phyloP scores from a whole-genome alignment of 2,113 vertebrate species.

The Montifringilla adamsi region DNA sequence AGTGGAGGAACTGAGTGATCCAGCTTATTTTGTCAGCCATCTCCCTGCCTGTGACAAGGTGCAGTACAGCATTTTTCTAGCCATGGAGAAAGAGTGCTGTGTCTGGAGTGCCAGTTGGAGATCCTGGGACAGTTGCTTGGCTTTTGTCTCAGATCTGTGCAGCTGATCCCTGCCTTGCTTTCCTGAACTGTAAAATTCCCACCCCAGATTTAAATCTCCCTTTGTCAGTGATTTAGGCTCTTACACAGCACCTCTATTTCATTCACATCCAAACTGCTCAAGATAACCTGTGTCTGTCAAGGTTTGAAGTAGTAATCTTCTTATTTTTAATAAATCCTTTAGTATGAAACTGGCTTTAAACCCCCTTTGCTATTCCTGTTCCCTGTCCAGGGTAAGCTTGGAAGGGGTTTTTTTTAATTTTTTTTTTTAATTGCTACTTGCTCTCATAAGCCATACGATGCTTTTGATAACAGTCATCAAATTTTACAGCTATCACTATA shows the following conservation, averaged over 20 bases:
- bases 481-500: slow-evolving; percentile 57
- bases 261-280: background rate
- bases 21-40: background rate
- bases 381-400: background rate
- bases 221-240: background rate
- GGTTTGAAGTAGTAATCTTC: background rate
- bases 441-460: slow-evolving; percentile 33
- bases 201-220: background rate
- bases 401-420: background rate
- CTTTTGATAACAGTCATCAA: slow-evolving; percentile 60
- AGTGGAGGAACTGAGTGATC: background rate
- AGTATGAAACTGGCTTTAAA: background rate
- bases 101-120: background rate
- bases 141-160: background rate
- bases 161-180: background rate
- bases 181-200: background rate
- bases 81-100: background rate
- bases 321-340: background rate
- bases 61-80: background rate
- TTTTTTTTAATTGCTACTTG: slow-evolving; percentile 33
- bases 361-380: background rate
- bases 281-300: background rate
- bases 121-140: background rate
- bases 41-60: background rate
- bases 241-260: background rate